phyloP scores from a whole-genome alignment of 1,140 invertebrate genomes.

The Hylyphantes graminicola region DNA sequence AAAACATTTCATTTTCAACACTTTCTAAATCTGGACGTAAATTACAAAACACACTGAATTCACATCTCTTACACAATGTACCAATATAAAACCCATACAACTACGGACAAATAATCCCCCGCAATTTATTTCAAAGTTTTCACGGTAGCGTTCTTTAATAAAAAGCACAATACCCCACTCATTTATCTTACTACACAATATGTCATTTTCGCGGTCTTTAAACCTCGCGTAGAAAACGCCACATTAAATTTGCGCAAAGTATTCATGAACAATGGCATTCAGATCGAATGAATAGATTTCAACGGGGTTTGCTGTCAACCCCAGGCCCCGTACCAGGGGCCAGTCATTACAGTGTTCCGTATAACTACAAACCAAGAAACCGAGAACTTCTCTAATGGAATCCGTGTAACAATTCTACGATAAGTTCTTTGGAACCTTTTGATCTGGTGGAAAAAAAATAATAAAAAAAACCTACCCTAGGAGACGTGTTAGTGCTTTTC shows the following conservation, averaged over 20 bases:
- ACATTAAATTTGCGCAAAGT: not conserved
- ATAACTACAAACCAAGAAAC: not conserved
- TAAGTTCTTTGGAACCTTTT: conserved; percentile 10
- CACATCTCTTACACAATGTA: no score
- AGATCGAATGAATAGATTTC: not conserved
- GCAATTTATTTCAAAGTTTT: no score
- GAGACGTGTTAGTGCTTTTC: conserved; percentile 10
- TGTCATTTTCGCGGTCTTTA: not conserved
- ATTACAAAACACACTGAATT: no score
- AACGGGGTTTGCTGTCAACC: not conserved
- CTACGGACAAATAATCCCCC: no score
- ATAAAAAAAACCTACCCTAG: not conserved
- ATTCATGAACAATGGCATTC: not conserved
- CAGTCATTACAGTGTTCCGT: not conserved
- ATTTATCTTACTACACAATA: no score
- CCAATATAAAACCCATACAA: no score
- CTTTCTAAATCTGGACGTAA: no score
- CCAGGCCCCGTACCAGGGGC: not conserved
- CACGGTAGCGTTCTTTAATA: no score
- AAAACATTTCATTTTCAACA: no score
- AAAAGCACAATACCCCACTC: no score
- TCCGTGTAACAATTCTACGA: conserved; percentile 3
- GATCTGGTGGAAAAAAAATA: not conserved
- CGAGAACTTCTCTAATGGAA: conserved; percentile 13
- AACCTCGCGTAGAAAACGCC: not conserved